phyloP scores from a whole-genome alignment of 2,888 invertebrate genomes.

The Athalia cordata region DNA sequence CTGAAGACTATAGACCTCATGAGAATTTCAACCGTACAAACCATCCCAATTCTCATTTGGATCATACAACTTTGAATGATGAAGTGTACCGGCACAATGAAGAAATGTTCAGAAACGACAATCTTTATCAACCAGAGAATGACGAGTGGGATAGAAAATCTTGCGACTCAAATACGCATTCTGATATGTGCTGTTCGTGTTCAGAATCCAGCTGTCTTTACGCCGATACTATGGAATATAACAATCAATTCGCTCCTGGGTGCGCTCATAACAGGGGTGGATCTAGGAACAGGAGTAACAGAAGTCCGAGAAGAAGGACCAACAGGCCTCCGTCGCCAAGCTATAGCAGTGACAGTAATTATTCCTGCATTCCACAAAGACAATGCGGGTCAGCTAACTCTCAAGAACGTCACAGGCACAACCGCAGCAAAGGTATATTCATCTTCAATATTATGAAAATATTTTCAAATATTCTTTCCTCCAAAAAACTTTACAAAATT shows the following conservation, averaged over 20 bases:
- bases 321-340: slow-evolving; percentile 67
- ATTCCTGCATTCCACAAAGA: slow-evolving; percentile 70
- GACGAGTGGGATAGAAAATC: slow-evolving; percentile 72
- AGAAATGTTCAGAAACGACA: slow-evolving; percentile 66
- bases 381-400: slow-evolving; percentile 67
- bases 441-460: not conserved
- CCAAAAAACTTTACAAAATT: not conserved
- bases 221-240: slow-evolving; percentile 69
- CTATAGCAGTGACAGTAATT: slow-evolving; percentile 71
- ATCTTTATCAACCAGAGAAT: slow-evolving; percentile 67
- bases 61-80: slow-evolving; percentile 64
- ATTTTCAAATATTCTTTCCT: not conserved
- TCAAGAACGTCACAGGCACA: slow-evolving; percentile 70
- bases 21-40: slow-evolving; percentile 60
- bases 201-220: slow-evolving; percentile 71
- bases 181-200: slow-evolving; percentile 71
- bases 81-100: slow-evolving; percentile 69
- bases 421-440: slow-evolving; percentile 68
- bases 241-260: slow-evolving; percentile 63
- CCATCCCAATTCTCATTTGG: slow-evolving; percentile 61
- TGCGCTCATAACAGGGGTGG: slow-evolving; percentile 62
- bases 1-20: slow-evolving; percentile 63
- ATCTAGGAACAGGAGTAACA: slow-evolving; percentile 65
- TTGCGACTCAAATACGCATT: slow-evolving; percentile 71
- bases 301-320: slow-evolving; percentile 68